Conservation (phyloP, 2,888 invertebrate species). For the Ophion slaviceki region DNA sequence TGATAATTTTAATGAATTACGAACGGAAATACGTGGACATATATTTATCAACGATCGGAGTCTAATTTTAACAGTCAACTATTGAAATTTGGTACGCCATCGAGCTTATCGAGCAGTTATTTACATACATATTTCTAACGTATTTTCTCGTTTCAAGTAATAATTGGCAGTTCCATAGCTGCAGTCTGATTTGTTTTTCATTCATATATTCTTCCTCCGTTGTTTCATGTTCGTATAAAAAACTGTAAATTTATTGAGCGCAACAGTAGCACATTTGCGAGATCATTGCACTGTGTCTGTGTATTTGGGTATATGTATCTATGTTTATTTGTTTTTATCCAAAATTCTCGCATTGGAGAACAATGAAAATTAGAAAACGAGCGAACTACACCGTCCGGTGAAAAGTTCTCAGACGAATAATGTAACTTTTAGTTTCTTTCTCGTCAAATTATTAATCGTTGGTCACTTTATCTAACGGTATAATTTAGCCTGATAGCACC, state of each 20-base stretch:
- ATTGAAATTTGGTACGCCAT: slow-evolving; percentile 72
- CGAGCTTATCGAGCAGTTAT: slow-evolving; percentile 67
- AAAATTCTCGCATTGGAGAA: slow-evolving; percentile 60
- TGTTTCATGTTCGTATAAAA: slow-evolving; percentile 77
- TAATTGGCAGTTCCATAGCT: slow-evolving; percentile 82
- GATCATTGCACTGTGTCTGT: slow-evolving; percentile 79
- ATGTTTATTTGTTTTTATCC: slow-evolving; percentile 49
- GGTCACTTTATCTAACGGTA: slow-evolving; percentile 46
- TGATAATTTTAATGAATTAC: slow-evolving; percentile 51
- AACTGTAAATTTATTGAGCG: slow-evolving; percentile 81
- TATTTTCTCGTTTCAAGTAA: slow-evolving; percentile 68
- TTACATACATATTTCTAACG: slow-evolving; percentile 76
- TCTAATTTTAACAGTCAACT: slow-evolving; percentile 69
- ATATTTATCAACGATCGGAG: slow-evolving; percentile 55
- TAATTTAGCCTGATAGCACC: slow-evolving; percentile 60
- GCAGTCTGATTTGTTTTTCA: slow-evolving; percentile 76
- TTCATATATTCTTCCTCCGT: slow-evolving; percentile 45
- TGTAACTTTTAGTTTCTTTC: slow-evolving; percentile 36
- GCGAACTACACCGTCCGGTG: slow-evolving; percentile 66
- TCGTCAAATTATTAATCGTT: slow-evolving; percentile 48
- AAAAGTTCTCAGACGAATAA: slow-evolving; percentile 57
- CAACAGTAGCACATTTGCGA: slow-evolving; percentile 79
- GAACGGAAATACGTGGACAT: slow-evolving; percentile 43
- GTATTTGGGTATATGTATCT: slow-evolving; percentile 26
- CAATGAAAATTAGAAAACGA: slow-evolving; percentile 60